Conservation (phyloP, 2,888 invertebrate genomes). For the Drosophila mettleri region DNA sequence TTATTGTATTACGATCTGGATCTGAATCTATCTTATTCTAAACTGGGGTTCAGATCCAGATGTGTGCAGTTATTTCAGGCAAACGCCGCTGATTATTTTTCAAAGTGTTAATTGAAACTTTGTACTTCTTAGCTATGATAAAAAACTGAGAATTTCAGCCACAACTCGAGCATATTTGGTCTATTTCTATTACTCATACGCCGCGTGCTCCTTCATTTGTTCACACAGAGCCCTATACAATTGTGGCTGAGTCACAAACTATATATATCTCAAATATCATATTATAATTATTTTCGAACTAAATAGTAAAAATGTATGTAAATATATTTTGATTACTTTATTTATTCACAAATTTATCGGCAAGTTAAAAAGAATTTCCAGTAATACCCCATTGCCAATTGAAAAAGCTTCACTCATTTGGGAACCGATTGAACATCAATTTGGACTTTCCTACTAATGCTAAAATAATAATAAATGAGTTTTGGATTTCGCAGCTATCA, state of each 20-base stretch:
- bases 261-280: too few relatives aligned
- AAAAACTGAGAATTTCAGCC: not conserved
- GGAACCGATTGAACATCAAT: slow-evolving; percentile 55
- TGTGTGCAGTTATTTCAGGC: too few relatives aligned
- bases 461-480: slow-evolving; percentile 46
- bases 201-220: not conserved
- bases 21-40: too few relatives aligned
- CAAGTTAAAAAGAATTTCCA: slow-evolving; percentile 16
- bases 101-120: slow-evolving; percentile 25
- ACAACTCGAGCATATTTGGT: slow-evolving; percentile 2
- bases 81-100: not conserved
- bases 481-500: slow-evolving; percentile 15
- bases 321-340: not conserved
- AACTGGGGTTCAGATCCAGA: too few relatives aligned
- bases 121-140: not conserved
- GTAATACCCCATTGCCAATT: slow-evolving; percentile 15
- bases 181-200: slow-evolving; percentile 16
- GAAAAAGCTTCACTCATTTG: slow-evolving; percentile 12
- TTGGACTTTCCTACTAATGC: slow-evolving; percentile 44
- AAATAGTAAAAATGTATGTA: not conserved
- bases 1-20: not conserved
- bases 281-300: too few relatives aligned
- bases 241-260: too few relatives aligned
- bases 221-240: not conserved
- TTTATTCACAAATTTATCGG: slow-evolving; percentile 30